Evolutionary conservation across 1,140 invertebrate species (phyloP).

Genomic region (Monomorium pharaonis): DNA sequence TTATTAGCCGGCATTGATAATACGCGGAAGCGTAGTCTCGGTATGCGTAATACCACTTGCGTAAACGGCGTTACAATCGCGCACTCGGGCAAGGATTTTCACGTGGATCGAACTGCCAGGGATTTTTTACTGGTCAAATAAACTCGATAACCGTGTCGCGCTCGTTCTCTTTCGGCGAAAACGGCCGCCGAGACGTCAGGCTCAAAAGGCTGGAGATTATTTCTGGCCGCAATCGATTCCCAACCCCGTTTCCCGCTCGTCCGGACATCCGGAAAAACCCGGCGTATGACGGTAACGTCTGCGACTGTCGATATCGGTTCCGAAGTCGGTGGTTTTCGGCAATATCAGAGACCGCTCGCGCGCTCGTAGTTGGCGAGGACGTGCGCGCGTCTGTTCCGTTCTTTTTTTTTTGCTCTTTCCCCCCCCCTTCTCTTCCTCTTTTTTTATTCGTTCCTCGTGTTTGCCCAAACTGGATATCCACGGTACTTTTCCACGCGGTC

Average conservation of each 20-base stretch:
- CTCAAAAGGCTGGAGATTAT: slow-evolving; percentile 55
- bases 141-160: slow-evolving; percentile 40
- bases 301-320: slow-evolving; percentile 68
- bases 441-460: slow-evolving; percentile 71
- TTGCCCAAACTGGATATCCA: slow-evolving; percentile 78
- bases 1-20: slow-evolving; percentile 44
- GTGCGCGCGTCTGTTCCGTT: background rate
- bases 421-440: background rate
- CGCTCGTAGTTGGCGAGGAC: slow-evolving; percentile 15
- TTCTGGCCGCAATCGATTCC: slow-evolving; percentile 61
- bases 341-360: slow-evolving; percentile 56
- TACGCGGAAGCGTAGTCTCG: background rate
- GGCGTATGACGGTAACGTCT: slow-evolving; percentile 64
- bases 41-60: background rate
- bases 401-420: background rate
- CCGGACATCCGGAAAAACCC: slow-evolving; percentile 61
- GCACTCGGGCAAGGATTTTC: background rate
- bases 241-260: slow-evolving; percentile 35
- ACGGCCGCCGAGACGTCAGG: slow-evolving; percentile 34
- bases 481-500: slow-evolving; percentile 75
- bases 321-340: slow-evolving; percentile 67
- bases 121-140: slow-evolving; percentile 48
- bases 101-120: slow-evolving; percentile 17
- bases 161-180: slow-evolving; percentile 7
- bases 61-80: background rate